Evolutionary conservation across 1,140 invertebrate species (phyloP), one percentile per base, ranked within the genome.

Genomic region (Macrobrachium nipponense): DNA sequence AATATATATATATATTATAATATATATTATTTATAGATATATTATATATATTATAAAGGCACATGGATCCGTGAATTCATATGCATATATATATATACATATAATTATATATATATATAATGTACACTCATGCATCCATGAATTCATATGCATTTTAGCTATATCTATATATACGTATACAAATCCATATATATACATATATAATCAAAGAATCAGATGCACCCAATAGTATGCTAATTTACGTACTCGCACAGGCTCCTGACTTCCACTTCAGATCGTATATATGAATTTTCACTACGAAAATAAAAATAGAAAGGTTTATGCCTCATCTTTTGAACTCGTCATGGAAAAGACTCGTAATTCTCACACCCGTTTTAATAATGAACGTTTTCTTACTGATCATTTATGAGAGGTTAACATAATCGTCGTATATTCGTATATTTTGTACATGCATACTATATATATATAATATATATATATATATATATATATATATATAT

Each of bases 401-500:
- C 2, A 10, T 12, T 51, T 51, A 51, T 51, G 7, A 10, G 23
- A 70, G 23, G 20, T 70, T 14, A 27, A 70, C 8, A 70, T 27
- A 20, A 27, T 27, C 17, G 51, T 27, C 12, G 14, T 70, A 70
- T 70, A 70, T 23, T 7, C 20, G 20, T 70, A 70, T 27, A 23
- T 20, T 73, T n/a, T 58, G 61, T 80, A 62, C 61, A 51, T 58
- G 77, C 17, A 58, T 66, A 66, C n/a, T 80, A 44, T 80, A 66
- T 68, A 44, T 64, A 80, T 80, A 17, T 68, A 80, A n/a, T n/a
- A 66, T 80, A 44, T 80, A 66, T 68, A 44, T 64, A 80, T 80
- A 17, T 68, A 80, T 43, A 18, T 44, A 64, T 62, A 61, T 7
- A 23, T 62, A 78, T 62, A 78, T 27, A 78, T 62, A 62, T 62